A percentile compares a stretch with the other conserved stretches of the same genome.
Conservation (phyloP, 30 jellyfish, hydroid and myxozoan genomes). For the Sanderia malayensis region DNA sequence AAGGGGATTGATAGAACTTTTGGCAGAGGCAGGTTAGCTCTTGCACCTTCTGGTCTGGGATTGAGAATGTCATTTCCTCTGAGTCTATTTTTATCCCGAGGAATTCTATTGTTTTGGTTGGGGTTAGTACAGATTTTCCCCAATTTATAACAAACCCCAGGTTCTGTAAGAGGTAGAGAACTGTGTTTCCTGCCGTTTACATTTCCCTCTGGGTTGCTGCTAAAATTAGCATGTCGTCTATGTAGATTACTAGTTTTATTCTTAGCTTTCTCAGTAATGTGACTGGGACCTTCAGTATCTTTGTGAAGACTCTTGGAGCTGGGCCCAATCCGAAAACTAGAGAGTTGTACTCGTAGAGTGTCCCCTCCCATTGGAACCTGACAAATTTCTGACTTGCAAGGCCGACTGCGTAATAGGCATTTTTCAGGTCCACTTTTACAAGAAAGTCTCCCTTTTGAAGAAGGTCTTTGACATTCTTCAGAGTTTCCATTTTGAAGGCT, state of each 20-base stretch:
- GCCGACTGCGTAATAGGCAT: not conserved
- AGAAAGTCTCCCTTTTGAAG: not conserved
- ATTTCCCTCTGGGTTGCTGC: not conserved
- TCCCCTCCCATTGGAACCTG: not conserved
- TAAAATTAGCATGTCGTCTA: constrained; percentile 31
- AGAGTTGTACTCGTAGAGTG: not conserved
- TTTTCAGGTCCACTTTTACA: not conserved
- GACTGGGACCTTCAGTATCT: not conserved
- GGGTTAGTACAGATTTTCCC: constrained; percentile 17
- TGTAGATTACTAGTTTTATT: constrained; percentile 10
- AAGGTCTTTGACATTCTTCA: not conserved
- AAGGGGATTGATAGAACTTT: not conserved
- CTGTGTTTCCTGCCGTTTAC: constrained; percentile 33
- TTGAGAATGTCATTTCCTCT: not conserved
- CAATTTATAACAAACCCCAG: constrained; percentile 19
- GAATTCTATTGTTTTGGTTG: constrained; percentile 8
- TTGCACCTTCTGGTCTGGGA: not conserved
- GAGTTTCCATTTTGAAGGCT: not conserved
- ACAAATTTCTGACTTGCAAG: not conserved
- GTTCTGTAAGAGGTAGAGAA: not conserved
- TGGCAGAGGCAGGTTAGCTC: not conserved
- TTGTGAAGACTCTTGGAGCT: not conserved
- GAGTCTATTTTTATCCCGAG: constrained; percentile 9
- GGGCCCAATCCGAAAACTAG: not conserved
- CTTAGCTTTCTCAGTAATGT: constrained; percentile 6